Evolutionary conservation across 2,797 vertebrate genomes (phyloP).

Genomic region (Nyctibius grandis): DNA sequence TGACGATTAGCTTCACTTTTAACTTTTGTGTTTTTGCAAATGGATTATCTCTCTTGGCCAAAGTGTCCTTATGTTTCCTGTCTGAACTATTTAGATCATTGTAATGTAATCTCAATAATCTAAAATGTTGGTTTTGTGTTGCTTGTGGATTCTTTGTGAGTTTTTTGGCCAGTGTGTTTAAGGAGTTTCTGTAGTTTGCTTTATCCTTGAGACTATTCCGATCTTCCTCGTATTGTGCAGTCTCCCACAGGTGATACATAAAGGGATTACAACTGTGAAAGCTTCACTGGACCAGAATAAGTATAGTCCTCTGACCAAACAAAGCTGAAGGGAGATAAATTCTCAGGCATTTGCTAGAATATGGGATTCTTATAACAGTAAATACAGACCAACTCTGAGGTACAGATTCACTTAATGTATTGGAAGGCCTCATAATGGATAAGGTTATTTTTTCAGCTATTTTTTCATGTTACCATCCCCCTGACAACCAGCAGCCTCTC

Average conservation of each 20-base stretch:
- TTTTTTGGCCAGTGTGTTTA: neutral
- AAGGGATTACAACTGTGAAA: neutral
- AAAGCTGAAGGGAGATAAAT: neutral
- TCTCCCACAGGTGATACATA: neutral
- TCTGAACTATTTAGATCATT: neutral
- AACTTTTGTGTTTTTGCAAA: neutral
- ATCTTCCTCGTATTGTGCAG: accelerated
- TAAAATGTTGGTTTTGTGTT: neutral
- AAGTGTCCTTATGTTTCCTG: neutral
- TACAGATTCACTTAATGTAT: neutral
- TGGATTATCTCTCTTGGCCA: neutral
- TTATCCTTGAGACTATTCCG: neutral
- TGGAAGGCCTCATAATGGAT: neutral
- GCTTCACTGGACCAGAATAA: neutral
- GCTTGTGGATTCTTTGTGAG: neutral
- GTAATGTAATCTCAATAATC: neutral
- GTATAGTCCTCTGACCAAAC: neutral
- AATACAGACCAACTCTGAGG: neutral
- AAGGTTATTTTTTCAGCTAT: neutral
- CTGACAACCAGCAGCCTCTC: neutral
- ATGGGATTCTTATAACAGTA: neutral
- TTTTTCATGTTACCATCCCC: neutral
- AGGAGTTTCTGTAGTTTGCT: neutral
- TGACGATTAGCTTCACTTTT: neutral
- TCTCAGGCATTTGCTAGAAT: neutral